Evolutionary conservation across 1,140 invertebrate genomes (phyloP).

Genomic region (Drosophila sucinea): DNA sequence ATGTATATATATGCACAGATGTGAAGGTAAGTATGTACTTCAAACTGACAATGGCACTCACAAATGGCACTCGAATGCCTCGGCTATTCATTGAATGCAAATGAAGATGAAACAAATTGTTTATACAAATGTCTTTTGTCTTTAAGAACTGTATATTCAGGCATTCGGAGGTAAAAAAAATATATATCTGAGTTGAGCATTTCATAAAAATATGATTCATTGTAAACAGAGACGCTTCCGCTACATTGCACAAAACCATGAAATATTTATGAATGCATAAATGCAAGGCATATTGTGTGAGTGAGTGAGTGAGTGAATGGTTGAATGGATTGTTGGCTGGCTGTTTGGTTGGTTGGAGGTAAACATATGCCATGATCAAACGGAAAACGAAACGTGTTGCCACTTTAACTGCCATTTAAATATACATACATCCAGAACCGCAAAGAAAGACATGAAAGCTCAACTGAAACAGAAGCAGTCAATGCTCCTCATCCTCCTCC

Average conservation of each 20-base stretch:
- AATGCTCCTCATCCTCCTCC: neutral
- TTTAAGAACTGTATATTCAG: slow-evolving; percentile 35
- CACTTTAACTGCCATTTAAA: slow-evolving; percentile 82
- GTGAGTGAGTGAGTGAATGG: slow-evolving; percentile 16
- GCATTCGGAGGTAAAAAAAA: neutral
- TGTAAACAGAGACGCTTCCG: slow-evolving; percentile 57
- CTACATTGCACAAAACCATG: slow-evolving; percentile 56
- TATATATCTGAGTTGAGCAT: slow-evolving; percentile 13
- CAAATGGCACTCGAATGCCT: slow-evolving; percentile 42
- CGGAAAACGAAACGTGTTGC: slow-evolving; percentile 75
- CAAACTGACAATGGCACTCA: slow-evolving; percentile 60
- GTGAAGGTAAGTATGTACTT: slow-evolving; percentile 42
- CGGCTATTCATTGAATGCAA: slow-evolving; percentile 72
- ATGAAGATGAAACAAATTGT: slow-evolving; percentile 67
- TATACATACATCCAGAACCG: slow-evolving; percentile 60
- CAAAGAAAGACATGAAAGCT: slow-evolving; percentile 69
- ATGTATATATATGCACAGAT: slow-evolving; percentile 47
- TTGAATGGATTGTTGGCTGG: slow-evolving; percentile 21
- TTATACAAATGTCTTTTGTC: slow-evolving; percentile 62
- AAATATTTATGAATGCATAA: slow-evolving; percentile 80
- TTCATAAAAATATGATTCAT: slow-evolving; percentile 72
- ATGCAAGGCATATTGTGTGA: slow-evolving; percentile 41
- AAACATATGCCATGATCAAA: slow-evolving; percentile 59
- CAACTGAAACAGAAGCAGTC: slow-evolving; percentile 10
- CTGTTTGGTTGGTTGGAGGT: slow-evolving; percentile 14